phyloP scores from a whole-genome alignment of 1,140 invertebrate species.

The Ericerus pela region DNA sequence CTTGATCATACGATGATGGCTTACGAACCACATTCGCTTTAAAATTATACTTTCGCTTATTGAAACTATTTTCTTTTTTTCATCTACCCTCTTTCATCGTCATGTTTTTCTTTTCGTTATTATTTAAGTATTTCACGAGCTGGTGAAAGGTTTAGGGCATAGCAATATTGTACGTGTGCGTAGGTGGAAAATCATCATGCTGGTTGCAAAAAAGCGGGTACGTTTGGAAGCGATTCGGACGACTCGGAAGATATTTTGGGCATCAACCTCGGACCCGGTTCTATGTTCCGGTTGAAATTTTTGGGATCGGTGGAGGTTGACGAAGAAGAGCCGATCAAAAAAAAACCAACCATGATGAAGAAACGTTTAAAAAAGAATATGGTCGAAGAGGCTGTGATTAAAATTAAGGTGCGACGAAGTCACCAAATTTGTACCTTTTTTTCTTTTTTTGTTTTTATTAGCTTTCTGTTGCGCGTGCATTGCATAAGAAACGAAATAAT shows the following conservation, averaged over 20 bases:
- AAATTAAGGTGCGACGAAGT: slow-evolving; percentile 75
- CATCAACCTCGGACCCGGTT: slow-evolving; percentile 38
- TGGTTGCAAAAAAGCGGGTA: slow-evolving; percentile 32
- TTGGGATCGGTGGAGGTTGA: slow-evolving; percentile 71
- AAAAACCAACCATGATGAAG: slow-evolving; percentile 41
- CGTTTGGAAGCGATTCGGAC: slow-evolving; percentile 8
- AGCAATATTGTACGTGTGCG: slow-evolving; percentile 16
- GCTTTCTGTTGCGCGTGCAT: no score
- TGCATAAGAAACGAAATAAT: no score
- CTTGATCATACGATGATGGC: no score
- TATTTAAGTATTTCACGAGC: no score
- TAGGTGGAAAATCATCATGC: slow-evolving; percentile 23
- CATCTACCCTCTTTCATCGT: no score
- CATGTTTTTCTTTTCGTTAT: no score
- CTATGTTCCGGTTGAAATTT: slow-evolving; percentile 64
- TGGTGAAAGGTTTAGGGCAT: slow-evolving; percentile 9
- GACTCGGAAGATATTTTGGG: slow-evolving; percentile 15
- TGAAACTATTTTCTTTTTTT: no score
- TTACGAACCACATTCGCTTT: no score
- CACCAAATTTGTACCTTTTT: slow-evolving; percentile 27
- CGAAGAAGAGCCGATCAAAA: slow-evolving; percentile 40
- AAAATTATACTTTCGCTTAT: no score
- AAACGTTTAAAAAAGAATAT: slow-evolving; percentile 73
- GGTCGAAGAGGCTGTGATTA: slow-evolving; percentile 91
- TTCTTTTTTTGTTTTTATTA: no score